A percentile compares a stretch with the other conserved stretches of the same genome.
Evolutionary conservation across 2,113 vertebrate genomes (phyloP).

Genomic region (Mobula hypostoma): DNA sequence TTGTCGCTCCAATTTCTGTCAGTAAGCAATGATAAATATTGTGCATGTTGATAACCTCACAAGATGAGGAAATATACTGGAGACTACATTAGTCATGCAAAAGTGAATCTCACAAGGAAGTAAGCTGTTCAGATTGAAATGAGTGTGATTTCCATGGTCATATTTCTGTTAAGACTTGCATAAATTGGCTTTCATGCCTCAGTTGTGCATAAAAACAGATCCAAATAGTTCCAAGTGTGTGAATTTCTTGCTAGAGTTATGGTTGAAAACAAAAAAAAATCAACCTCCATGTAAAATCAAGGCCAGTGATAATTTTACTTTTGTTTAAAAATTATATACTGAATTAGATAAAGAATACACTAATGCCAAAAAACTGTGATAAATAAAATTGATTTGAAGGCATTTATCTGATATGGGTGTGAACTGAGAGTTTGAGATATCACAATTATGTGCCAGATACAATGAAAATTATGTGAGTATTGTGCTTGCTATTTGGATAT

Average conservation of each 20-base stretch:
- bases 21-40: too few relatives aligned
- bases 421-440: not conserved
- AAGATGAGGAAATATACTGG: too few relatives aligned
- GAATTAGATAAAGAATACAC: not conserved
- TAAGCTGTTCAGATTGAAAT: too few relatives aligned
- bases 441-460: not conserved
- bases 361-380: not conserved
- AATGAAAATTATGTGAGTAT: too few relatives aligned
- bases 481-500: not conserved
- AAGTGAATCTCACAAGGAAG: too few relatives aligned
- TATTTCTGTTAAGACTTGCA: too few relatives aligned
- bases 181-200: too few relatives aligned
- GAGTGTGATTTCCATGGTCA: too few relatives aligned
- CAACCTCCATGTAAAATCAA: not conserved
- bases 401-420: not conserved
- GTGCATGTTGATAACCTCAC: too few relatives aligned
- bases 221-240: not conserved
- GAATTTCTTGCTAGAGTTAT: not conserved
- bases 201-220: too few relatives aligned
- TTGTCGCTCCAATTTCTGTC: too few relatives aligned
- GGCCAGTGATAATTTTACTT: not conserved
- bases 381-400: not conserved
- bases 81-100: too few relatives aligned
- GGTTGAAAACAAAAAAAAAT: not conserved
- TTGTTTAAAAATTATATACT: not conserved